Percentiles rank a stretch among this genome's conserved stretches.
Conservation (phyloP, 2,888 invertebrate species). For the Hypercompe scribonia region DNA sequence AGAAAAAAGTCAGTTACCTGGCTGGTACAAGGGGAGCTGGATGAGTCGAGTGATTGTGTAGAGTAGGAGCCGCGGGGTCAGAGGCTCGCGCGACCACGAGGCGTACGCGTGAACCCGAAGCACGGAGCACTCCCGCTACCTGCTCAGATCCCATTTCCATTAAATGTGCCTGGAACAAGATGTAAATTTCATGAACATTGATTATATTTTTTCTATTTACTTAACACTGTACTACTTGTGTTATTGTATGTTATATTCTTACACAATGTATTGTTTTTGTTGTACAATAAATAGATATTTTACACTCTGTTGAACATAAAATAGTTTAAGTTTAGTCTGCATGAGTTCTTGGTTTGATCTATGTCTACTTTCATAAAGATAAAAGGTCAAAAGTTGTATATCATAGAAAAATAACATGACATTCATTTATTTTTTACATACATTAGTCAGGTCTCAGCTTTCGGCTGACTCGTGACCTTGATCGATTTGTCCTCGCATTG, state of each 20-base stretch:
- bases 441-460: background rate
- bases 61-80: constrained; percentile 89
- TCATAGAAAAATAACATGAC: background rate
- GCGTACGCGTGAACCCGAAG: constrained; percentile 97
- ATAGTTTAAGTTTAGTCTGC: background rate
- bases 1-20: constrained; percentile 63
- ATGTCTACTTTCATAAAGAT: background rate
- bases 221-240: background rate
- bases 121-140: constrained; percentile 97
- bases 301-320: background rate
- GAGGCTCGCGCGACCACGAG: constrained; percentile 97
- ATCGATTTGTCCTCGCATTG: constrained; percentile 15
- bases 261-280: too few species aligned
- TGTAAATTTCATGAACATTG: background rate
- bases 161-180: constrained; percentile 81
- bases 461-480: background rate
- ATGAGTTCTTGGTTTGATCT: background rate
- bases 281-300: too few species aligned
- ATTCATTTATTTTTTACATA: background rate
- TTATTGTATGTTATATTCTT: background rate
- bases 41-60: constrained; percentile 80
- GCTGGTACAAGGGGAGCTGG: constrained; percentile 89
- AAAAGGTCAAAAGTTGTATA: background rate
- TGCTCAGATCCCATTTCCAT: constrained; percentile 99
- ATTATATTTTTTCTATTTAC: background rate